Evolutionary conservation across 2,113 vertebrate species (phyloP), one percentile per base, ranked within the genome.

Genomic region (Lonchura striata): DNA sequence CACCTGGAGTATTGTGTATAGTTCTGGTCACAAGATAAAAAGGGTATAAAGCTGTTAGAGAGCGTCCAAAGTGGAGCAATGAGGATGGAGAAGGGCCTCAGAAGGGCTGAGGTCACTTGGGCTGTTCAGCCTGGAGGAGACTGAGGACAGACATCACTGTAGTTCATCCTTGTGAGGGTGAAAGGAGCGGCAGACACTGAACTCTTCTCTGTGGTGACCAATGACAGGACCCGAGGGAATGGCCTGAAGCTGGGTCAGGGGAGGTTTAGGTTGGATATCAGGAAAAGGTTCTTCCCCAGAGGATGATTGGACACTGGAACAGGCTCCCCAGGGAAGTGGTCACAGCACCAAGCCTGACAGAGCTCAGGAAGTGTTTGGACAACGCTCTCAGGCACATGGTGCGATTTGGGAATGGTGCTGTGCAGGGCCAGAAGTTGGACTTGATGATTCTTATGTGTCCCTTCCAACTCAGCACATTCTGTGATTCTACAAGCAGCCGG

Each of bases 401-500:
- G 44, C 17, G 23, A 44, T 28, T 33, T 33, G 33, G n/a, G 28
- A 27, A 56, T 44, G 5, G 27, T 24, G 33, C 20, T n/a, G n/a
- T 14, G 53, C n/a, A 46, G 11, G 16, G 10, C 9, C 15, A 46
- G 39, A 23, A 46, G 23, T 2, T 11, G 52, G 33, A 28, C 4
- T 33, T 19, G 8, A 37, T 7, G 25, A 19, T 30, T 16, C 33
- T 21, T n/a, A 9, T 5, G 9, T 3, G 13, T 35, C 39, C 39
- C 9, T 60, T 60, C 69, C 39, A 21, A 12, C 33, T 6, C n/a
- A 5, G n/a, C 46, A 7, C 17, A n/a, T 23, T 57, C 21, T 14
- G 49, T 21, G 42, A 31, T 9, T 22, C 57, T 6, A 2, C 0
- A 10, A 7, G 12, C 11, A 65, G 3, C 28, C 5, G 1, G 9